Conservation (phyloP, 2,113 vertebrate species). For the Festucalex cinctus region DNA sequence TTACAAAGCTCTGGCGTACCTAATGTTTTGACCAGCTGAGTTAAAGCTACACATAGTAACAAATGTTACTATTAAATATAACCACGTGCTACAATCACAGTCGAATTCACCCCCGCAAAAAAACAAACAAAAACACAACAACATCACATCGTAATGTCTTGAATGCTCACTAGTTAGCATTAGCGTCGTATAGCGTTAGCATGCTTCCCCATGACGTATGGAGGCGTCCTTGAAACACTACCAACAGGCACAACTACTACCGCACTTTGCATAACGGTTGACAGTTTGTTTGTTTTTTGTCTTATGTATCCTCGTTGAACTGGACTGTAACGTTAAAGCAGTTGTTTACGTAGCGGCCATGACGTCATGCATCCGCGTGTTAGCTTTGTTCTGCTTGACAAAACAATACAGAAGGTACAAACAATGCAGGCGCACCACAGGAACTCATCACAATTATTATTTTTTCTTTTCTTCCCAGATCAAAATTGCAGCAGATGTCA, state of each 20-base stretch:
- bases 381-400: background rate
- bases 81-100: conserved; percentile 1
- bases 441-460: too few species aligned
- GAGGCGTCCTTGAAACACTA: background rate
- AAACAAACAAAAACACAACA: background rate
- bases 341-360: background rate
- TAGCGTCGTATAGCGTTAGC: background rate
- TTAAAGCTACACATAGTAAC: background rate
- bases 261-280: background rate
- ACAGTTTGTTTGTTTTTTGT: too few species aligned
- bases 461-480: too few species aligned
- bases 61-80: background rate
- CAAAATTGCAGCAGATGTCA: too few species aligned
- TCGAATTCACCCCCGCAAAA: background rate
- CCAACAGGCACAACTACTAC: background rate
- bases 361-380: background rate
- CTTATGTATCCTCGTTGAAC: background rate
- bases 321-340: background rate
- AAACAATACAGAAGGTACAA: background rate
- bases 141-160: background rate
- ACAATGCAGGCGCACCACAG: too few species aligned
- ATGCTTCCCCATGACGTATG: background rate
- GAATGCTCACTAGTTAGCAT: background rate
- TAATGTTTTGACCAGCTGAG: background rate
- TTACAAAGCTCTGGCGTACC: background rate